Percentiles rank a stretch among this genome's conserved stretches.
These are phyloP conservation scores for Hexactinellida sp. DNA, from an alignment of 37 sponge, comb jelly and placozoan species.

Conservation along the genomic window DNA sequence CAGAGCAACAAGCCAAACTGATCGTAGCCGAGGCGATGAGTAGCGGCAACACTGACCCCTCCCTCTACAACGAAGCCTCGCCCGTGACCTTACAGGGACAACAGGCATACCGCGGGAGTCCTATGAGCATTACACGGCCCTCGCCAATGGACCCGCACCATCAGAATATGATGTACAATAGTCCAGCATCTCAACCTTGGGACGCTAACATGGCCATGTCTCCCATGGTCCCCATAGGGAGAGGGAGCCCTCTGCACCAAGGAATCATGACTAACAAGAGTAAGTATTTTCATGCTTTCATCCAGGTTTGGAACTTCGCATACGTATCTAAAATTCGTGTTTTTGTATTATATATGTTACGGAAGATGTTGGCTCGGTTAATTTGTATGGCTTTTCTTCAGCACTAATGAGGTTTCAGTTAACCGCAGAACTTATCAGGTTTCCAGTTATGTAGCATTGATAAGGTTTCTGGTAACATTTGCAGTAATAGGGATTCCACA, in stretches of 20 bases:
- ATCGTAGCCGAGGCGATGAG: neutral
- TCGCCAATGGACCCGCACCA: neutral
- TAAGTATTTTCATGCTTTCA: neutral
- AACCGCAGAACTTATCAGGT: too few species aligned
- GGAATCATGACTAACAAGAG: neutral
- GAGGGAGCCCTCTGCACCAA: neutral
- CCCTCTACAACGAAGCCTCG: conserved; percentile 7
- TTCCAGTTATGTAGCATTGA: too few species aligned
- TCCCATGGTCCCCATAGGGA: neutral
- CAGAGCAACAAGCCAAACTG: neutral
- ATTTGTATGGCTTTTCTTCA: too few species aligned
- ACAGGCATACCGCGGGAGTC: neutral
- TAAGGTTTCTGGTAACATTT: too few species aligned
- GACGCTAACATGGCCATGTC: neutral
- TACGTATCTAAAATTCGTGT: too few species aligned
- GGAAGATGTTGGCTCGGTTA: too few species aligned
- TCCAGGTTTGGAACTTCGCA: too few species aligned
- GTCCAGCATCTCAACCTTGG: neutral
- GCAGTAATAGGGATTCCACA: too few species aligned
- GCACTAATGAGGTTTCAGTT: too few species aligned
- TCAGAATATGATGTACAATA: neutral
- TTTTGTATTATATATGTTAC: too few species aligned
- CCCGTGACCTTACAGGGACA: neutral
- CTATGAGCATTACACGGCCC: neutral
- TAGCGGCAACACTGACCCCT: neutral